Evolutionary conservation across 2,888 invertebrate genomes (phyloP).

Genomic region (Oxystoma pomonae): DNA sequence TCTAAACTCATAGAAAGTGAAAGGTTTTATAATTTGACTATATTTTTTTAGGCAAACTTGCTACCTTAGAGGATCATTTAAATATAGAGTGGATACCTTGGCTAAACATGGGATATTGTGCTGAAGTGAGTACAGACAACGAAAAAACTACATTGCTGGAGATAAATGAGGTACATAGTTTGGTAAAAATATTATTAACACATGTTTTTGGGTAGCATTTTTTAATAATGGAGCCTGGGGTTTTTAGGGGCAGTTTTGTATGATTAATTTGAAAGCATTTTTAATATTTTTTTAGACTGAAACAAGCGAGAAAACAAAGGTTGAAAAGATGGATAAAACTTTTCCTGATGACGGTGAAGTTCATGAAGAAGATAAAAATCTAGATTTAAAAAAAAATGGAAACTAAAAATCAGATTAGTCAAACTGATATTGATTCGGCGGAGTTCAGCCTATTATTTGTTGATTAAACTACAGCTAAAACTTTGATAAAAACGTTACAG

Average conservation of each 20-base stretch:
- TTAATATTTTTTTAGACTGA: too few relatives aligned
- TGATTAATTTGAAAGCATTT: too few relatives aligned
- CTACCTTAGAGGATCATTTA: background rate
- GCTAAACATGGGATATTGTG: background rate
- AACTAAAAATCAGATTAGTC: background rate
- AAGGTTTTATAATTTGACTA: background rate
- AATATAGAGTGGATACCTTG: background rate
- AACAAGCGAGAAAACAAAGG: too few relatives aligned
- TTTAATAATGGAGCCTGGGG: too few relatives aligned
- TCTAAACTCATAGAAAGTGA: too few relatives aligned
- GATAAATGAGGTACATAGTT: too few relatives aligned
- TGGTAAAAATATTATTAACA: too few relatives aligned
- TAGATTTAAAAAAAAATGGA: background rate
- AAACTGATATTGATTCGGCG: background rate
- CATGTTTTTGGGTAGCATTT: too few relatives aligned
- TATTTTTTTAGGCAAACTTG: background rate
- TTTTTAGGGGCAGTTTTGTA: too few relatives aligned
- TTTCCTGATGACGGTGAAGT: too few relatives aligned
- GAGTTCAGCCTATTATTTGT: background rate
- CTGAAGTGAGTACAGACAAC: background rate
- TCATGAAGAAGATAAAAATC: background rate
- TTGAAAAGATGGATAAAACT: too few relatives aligned
- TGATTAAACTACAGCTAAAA: background rate
- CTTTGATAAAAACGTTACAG: background rate
- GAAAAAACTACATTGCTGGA: background rate